A percentile compares a stretch with the other conserved stretches of the same genome.
phyloP scores from a whole-genome alignment of 1,140 invertebrate genomes.

The Pogonognathellus flavescens region DNA sequence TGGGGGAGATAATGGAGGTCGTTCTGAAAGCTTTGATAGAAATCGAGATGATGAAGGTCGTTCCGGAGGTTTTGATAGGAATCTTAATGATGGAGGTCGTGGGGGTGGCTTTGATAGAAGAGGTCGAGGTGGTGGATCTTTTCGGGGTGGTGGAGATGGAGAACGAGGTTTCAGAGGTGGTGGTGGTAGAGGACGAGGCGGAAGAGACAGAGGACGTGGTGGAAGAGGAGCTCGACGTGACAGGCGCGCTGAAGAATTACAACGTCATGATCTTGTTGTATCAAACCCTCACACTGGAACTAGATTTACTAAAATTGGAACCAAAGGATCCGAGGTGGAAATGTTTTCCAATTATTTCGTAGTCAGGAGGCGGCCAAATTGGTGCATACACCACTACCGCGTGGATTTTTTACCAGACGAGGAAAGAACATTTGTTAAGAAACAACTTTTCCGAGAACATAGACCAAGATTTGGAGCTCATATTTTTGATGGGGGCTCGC shows the following conservation, averaged over 20 bases:
- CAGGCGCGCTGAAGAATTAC: neutral
- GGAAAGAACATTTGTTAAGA: constrained; percentile 77
- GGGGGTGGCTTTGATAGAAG: neutral
- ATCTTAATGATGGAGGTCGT: neutral
- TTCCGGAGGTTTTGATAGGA: neutral
- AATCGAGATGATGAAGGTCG: neutral
- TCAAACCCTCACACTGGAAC: neutral
- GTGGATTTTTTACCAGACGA: constrained; percentile 84
- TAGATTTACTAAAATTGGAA: constrained; percentile 43
- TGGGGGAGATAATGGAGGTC: neutral
- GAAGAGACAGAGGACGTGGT: neutral
- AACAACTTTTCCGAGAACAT: constrained; percentile 75
- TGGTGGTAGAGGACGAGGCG: constrained; percentile 35
- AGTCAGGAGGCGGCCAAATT: constrained; percentile 77
- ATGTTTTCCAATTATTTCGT: constrained; percentile 83
- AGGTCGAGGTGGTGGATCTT: neutral
- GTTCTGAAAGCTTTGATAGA: neutral
- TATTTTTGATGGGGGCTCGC: constrained; percentile 75
- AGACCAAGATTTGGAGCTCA: constrained; percentile 73
- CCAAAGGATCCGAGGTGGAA: constrained; percentile 68
- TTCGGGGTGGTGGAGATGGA: constrained; percentile 24
- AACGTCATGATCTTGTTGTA: constrained; percentile 44
- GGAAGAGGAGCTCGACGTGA: neutral
- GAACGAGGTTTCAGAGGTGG: neutral
- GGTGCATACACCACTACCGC: constrained; percentile 82